These are phyloP conservation scores for Drosophila infuscata DNA, from an alignment of 2,888 invertebrate genomes.

Conservation along the genomic window DNA sequence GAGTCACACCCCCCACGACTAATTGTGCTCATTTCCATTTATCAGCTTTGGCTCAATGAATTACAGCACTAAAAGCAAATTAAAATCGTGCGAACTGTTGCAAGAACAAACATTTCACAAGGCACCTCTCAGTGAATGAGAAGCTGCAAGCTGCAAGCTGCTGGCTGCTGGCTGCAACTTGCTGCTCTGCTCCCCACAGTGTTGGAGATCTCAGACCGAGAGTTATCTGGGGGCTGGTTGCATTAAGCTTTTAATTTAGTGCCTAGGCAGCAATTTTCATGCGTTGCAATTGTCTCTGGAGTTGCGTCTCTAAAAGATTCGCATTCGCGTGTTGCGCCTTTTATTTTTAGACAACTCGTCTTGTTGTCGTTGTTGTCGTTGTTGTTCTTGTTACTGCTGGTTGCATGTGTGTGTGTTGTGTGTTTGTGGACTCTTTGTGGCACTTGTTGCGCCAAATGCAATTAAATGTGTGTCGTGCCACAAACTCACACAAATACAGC, in stretches of 20 bases:
- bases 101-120: slow-evolving; percentile 53
- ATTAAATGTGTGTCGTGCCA: slow-evolving; percentile 73
- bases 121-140: slow-evolving; percentile 53
- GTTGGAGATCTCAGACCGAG: not conserved
- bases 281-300: slow-evolving; percentile 53
- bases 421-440: slow-evolving; percentile 32
- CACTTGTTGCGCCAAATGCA: slow-evolving; percentile 77
- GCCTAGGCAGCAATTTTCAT: slow-evolving; percentile 65
- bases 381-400: slow-evolving; percentile 10
- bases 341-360: slow-evolving; percentile 13
- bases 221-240: slow-evolving; percentile 42
- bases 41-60: slow-evolving; percentile 67
- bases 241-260: slow-evolving; percentile 75
- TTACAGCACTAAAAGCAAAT: slow-evolving; percentile 68
- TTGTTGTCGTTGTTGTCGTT: slow-evolving; percentile 1
- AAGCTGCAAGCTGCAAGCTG: slow-evolving; percentile 6
- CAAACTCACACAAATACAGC: slow-evolving; percentile 26
- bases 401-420: slow-evolving; percentile 9
- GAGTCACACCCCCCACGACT: slow-evolving; percentile 75
- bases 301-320: slow-evolving; percentile 4
- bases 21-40: slow-evolving; percentile 77
- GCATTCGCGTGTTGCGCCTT: slow-evolving; percentile 56
- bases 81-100: slow-evolving; percentile 72
- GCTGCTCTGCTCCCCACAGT: not conserved
- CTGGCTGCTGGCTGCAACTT: not conserved